Evolutionary conservation across 2,113 vertebrate species (phyloP), one percentile per base, ranked within the genome.

Genomic region (Carollia perspicillata): DNA sequence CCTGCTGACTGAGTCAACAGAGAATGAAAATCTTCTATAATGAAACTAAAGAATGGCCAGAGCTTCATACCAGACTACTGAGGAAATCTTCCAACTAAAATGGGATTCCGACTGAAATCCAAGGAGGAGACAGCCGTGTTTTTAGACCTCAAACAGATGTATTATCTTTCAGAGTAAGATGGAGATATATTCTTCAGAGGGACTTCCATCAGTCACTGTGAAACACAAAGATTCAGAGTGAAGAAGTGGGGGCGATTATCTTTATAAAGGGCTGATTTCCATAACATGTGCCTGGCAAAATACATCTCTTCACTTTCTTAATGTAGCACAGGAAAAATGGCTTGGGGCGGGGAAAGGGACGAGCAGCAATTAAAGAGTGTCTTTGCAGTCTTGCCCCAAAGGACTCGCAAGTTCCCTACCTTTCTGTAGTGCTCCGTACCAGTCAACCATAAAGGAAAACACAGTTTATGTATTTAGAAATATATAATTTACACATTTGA

Each of bases 101-200:
- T 89, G 71, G 95, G 84, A 74, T 90, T 94, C 40, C 28, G 1
- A 74, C 23, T 83, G 35, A 93, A 86, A 89, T 91, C 28, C 20
- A 71, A 30, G 4, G 23, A 90, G 35, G 47, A 84, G 33, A 88
- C 33, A 83, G 65, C 55, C 7, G 53, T 40, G 33, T 37, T 87
- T 96, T 80, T 35, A 35, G 30, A 47, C 20, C 8, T 71, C 28
- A 66, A 33, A 20, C 28, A 65, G n/a, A 37, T 79, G 35, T 18
- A n/a, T 66, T 66, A 26, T 66, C 63, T 90, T 20, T 47, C 26
- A 40, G n/a, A 55, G 18, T 40, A 84, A 87, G 51, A 68, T 53
- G 60, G 30, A 47, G 3, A 2, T 16, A 3, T 60, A 55, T 77
- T 96, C 37, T 49, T 65, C 8, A 83, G 66, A 93, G 20, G 17